phyloP scores from a whole-genome alignment of 2,888 invertebrate genomes.

The Tachina fera region DNA sequence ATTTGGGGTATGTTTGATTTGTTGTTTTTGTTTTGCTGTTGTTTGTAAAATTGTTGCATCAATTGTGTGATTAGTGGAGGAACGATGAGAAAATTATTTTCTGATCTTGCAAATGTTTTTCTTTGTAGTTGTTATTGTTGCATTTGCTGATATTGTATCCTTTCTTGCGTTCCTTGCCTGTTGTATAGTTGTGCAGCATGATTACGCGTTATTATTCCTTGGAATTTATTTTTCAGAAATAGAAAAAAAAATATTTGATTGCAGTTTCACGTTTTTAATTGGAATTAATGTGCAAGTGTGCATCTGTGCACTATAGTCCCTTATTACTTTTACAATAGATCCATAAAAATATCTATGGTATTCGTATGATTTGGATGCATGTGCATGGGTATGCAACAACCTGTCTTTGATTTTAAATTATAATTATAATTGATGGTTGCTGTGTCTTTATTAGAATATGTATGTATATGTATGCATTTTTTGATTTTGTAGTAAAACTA shows the following conservation, averaged over 20 bases:
- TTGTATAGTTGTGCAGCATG: slow-evolving; percentile 53
- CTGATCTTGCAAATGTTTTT: slow-evolving; percentile 63
- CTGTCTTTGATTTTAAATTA: slow-evolving; percentile 51
- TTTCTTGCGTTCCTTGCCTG: neutral
- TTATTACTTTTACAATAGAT: slow-evolving; percentile 20
- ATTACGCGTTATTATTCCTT: slow-evolving; percentile 62
- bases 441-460: slow-evolving; percentile 71
- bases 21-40: slow-evolving; percentile 33
- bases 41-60: slow-evolving; percentile 56
- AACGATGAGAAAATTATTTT: slow-evolving; percentile 62
- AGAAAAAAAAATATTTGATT: slow-evolving; percentile 45
- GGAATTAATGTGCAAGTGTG: slow-evolving; percentile 45
- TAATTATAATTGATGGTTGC: slow-evolving; percentile 71
- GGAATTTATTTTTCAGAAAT: slow-evolving; percentile 26
- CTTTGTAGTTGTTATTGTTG: slow-evolving; percentile 17
- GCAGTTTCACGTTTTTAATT: slow-evolving; percentile 68
- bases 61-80: slow-evolving; percentile 54
- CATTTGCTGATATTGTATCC: neutral
- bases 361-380: neutral
- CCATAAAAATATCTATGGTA: neutral
- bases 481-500: slow-evolving; percentile 24
- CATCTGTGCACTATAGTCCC: slow-evolving; percentile 12
- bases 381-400: slow-evolving; percentile 26
- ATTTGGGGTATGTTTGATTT: slow-evolving; percentile 29
- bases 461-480: neutral